Base-by-base conservation (phyloP, 1,140 invertebrate genomes). In the Anastrepha ludens region DNA sequence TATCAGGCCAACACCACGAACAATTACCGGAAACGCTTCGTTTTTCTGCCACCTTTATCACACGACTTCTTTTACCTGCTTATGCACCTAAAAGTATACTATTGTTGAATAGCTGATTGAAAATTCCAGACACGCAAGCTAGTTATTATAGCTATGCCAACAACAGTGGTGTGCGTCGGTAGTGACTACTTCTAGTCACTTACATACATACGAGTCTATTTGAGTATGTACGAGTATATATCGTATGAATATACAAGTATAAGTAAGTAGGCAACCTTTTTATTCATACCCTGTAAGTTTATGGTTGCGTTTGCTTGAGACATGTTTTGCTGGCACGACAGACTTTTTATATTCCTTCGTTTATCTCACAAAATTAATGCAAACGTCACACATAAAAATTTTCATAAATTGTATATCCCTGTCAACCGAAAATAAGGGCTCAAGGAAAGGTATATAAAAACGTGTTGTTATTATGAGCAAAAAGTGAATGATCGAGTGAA, bases 11-110 rank as follows among this genome's bases (percentile, higher is more conserved):
- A 44, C 5, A 3, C 13, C 20, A 67, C 8, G 9, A 41, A 67
- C 29, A 67, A 67, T 74, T n/a, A 67, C 39, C 67, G 67, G 67
- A 74, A 74, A 74, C 41, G 67, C 67, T 74, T 74, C 67, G 39
- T 67, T 67, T 41, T 67, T 67, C 64, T 67, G 29, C 11, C 9
- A 15, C 3, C 4, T 67, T 41, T 39, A 6, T 55, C 11, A 55
- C 1, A 55, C 6, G 11, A 1, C 11, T 13, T 67, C 2, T 41
- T 44, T 6, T 74, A 74, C 15, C 15, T 74, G 39, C 39, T 13
- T 7, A 74, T 74, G 44, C 39, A 1, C 41, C 67, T 74, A 74
- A 74, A 74, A 74, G 67, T 74, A 47, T 15, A 15, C 41, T 74
- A 44, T 17, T 44, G 67, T 41, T 74, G 3, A 74, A 44, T 17